Evolutionary conservation across 2,888 invertebrate genomes (phyloP), one percentile per base, ranked within the genome.

Genomic region (Lepas anatifera): DNA sequence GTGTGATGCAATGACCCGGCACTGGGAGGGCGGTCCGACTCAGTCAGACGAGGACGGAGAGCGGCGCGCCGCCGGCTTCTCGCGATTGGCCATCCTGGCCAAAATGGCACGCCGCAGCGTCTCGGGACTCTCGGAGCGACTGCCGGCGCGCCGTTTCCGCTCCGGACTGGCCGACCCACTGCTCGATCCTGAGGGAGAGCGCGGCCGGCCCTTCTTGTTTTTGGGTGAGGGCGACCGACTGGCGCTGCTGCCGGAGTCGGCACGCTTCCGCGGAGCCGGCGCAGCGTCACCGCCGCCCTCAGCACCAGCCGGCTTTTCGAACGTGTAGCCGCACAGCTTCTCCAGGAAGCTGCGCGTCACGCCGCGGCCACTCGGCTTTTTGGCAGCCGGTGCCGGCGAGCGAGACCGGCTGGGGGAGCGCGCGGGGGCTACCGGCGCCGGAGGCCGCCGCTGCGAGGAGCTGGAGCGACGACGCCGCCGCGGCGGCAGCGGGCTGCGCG

Each of bases 61-160:
- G 37, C 41, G 37, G 25, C 66, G 39, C 10, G 25, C 25, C 41
- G 25, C 27, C 66, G 11, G n/a, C 1, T n/a, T 25, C 18, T 64
- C 37, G 3, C 39, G n/a, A 16, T 18, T 25, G 27, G 66, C 66
- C 66, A 66, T 66, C 25, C 66, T 37, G 7, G 37, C 66, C 13
- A 66, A 27, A 16, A 66, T 66, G 13, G 66, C 66, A 4, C 39
- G 66, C 13, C 66, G 66, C 37, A 66, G 66, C 11, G 66, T 66
- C 66, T 66, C 66, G 37, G 66, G 66, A 37, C 66, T 66, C 66
- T 66, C 66, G 13, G 66, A 66, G 66, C 66, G 39, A n/a, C 39
- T 39, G 27, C 58, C 32, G 3, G 4, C 32, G 29, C 18, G 35
- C 58, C 32, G 35, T 35, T 32, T 22, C 58, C 22, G 32, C 22